Percentiles rank a stretch among this genome's conserved stretches.
phyloP scores from a whole-genome alignment of 2,888 invertebrate genomes.

The Dermolepida albohirtum region DNA sequence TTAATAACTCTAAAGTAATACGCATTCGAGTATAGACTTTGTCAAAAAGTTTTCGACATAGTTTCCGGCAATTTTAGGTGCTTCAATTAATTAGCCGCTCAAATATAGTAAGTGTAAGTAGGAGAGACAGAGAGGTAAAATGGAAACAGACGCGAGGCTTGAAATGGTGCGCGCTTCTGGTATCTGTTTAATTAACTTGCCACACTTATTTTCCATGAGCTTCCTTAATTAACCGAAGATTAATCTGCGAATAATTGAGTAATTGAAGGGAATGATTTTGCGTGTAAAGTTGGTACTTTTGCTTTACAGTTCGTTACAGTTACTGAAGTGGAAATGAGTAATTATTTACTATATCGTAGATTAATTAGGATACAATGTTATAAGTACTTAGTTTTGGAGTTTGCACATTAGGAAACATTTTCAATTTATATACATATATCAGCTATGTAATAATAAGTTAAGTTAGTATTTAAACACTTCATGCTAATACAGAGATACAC shows the following conservation, averaged over 20 bases:
- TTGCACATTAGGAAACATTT: no score
- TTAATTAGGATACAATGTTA: no score
- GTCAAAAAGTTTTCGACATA: slow-evolving; percentile 31
- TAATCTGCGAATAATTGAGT: slow-evolving; percentile 38
- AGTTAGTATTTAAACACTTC: no score
- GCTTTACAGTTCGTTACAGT: slow-evolving; percentile 1
- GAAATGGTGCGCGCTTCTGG: slow-evolving; percentile 24
- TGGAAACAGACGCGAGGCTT: slow-evolving; percentile 13
- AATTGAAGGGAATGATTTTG: slow-evolving; percentile 38
- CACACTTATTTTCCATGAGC: slow-evolving; percentile 39
- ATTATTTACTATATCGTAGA: slow-evolving; percentile 5
- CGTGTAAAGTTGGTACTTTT: slow-evolving; percentile 25
- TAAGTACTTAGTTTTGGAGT: no score
- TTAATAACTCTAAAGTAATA: slow-evolving; percentile 7
- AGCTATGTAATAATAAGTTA: no score
- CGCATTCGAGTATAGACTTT: slow-evolving; percentile 18
- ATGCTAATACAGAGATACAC: no score
- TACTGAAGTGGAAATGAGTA: slow-evolving; percentile 26
- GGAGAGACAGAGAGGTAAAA: slow-evolving; percentile 9
- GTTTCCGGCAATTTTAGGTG: slow-evolving; percentile 35
- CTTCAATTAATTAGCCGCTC: slow-evolving; percentile 35
- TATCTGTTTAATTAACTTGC: slow-evolving; percentile 39
- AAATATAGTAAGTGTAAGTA: slow-evolving; percentile 5
- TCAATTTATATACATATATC: no score
- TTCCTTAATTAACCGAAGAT: slow-evolving; percentile 39